Evolutionary conservation across 2,888 invertebrate genomes (phyloP).

Genomic region (Glyphotaelius pellucidus): DNA sequence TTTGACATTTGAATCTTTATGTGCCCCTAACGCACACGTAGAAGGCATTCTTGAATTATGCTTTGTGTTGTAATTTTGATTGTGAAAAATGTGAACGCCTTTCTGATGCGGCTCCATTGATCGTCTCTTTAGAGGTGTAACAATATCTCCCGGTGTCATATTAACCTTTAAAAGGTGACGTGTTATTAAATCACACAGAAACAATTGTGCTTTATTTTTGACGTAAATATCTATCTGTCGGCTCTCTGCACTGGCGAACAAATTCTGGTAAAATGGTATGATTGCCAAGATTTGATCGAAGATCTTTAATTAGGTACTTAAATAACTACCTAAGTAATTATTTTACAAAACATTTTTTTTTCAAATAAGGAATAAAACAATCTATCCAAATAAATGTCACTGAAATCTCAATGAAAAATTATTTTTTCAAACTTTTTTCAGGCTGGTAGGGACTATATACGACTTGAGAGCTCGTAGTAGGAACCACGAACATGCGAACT

Average conservation of each 20-base stretch:
- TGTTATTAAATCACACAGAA: constrained; percentile 24
- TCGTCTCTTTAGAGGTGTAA: constrained; percentile 54
- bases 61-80: constrained; percentile 66
- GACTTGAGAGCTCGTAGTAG: no score
- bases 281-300: not conserved
- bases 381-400: no score
- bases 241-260: not conserved
- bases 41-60: constrained; percentile 65
- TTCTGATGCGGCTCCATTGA: constrained; percentile 60
- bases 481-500: no score
- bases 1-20: constrained; percentile 66
- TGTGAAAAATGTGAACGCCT: constrained; percentile 66
- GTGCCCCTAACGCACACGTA: constrained; percentile 64
- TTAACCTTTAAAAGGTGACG: constrained; percentile 49
- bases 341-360: no score
- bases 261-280: not conserved
- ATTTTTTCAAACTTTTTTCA: no score
- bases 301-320: not conserved
- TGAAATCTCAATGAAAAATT: no score
- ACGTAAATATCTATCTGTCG: not conserved
- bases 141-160: constrained; percentile 54
- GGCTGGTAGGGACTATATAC: no score
- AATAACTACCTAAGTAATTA: no score
- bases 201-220: constrained; percentile 12
- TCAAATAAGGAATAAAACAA: no score